phyloP scores from a whole-genome alignment of 1,140 invertebrate genomes.

The Pogonus chalceus region DNA sequence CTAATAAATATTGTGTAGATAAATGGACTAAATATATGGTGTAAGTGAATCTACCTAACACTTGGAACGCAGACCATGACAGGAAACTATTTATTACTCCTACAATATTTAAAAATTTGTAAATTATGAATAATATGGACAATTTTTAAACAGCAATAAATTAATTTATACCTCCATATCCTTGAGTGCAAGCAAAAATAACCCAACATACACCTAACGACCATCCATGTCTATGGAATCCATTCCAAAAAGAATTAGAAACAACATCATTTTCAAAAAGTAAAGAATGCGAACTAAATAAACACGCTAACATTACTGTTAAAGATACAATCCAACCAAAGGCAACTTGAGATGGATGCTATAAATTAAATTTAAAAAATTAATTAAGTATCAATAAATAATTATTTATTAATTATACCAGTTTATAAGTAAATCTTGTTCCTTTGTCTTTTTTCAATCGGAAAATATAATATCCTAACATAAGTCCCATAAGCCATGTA shows the following conservation, averaged over 20 bases:
- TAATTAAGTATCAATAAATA: background rate
- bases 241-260: conserved; percentile 46
- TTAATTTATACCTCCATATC: conserved; percentile 39
- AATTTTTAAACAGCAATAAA: conserved; percentile 1
- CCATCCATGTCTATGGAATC: conserved; percentile 48
- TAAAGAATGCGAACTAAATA: conserved; percentile 9
- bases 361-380: background rate
- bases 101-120: conserved; percentile 9
- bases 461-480: conserved; percentile 37
- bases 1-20: conserved; percentile 1
- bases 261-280: conserved; percentile 3
- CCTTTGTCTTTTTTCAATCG: conserved; percentile 10
- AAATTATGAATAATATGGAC: background rate
- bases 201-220: conserved; percentile 50
- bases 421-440: background rate
- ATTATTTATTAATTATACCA: background rate
- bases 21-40: conserved; percentile 18
- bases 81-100: conserved; percentile 17
- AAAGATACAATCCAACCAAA: conserved; percentile 5
- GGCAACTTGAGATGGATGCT: background rate
- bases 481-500: conserved; percentile 46
- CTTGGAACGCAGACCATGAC: conserved; percentile 14
- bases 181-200: conserved; percentile 51
- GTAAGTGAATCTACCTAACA: conserved; percentile 15
- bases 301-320: conserved; percentile 5